Evolutionary conservation across 1,140 invertebrate species (phyloP), one percentile per base, ranked within the genome.

Genomic region (Apis cerana): DNA sequence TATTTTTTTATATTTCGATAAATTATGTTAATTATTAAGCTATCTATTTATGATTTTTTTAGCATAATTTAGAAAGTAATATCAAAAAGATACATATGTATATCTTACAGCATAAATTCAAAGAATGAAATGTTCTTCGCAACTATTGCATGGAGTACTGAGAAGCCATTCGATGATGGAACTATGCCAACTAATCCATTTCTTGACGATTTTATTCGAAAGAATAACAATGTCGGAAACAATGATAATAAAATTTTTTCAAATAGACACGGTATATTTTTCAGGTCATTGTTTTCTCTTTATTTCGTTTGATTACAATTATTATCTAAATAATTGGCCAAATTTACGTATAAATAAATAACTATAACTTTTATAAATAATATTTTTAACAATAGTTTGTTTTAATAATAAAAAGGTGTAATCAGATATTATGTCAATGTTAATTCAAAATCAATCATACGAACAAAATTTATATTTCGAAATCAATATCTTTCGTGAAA

Each of bases 171-270:
- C n/a, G 67, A 62, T 80, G 81, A 67, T 87, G 86, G 85, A 75
- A 27, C 19, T 21, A 59, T 82, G 87, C 80, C 87, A 88, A 82
- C 64, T 82, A 79, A 88, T 88, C 52, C 80, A 75, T 83, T 69
- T 48, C 27, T 62, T 75, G 70, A 84, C 59, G 61, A 88, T 86
- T 80, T 75, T 79, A 61, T 78, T 83, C 64, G 62, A 64, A 75
- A 56, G 27, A 70, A 43, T 43, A 43, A 43, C 33, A 43, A 43
- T 43, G 54, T 78, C 61, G 62, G 78, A 65, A 83, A 80, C 72
- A 86, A 86, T 77, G 54, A 62, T 50, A 52, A 59, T 58, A 43
- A 80, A 87, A 86, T n/a, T 27, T 54, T n/a, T 74, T 85, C 61
- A 23, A 23, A 23, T 33, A 68, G 82, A 75, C 76, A 13, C 23